phyloP scores from a whole-genome alignment of 2,888 invertebrate species.

The Smittia sp. region DNA sequence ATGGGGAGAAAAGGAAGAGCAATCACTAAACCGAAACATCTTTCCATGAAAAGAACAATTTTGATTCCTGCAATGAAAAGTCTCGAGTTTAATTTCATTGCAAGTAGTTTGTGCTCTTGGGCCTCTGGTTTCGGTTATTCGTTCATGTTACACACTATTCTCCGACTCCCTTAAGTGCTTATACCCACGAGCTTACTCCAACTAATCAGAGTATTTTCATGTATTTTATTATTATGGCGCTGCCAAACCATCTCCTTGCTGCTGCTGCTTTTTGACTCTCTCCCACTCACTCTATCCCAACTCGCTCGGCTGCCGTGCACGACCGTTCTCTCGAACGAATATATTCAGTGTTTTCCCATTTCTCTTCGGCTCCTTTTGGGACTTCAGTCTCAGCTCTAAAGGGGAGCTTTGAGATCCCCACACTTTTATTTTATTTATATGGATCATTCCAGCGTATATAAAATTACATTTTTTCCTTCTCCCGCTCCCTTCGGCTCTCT shows the following conservation, averaged over 20 bases:
- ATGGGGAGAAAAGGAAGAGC: background rate
- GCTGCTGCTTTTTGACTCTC: slow-evolving; percentile 35
- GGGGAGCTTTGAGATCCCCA: slow-evolving; percentile 28
- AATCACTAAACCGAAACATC: no score
- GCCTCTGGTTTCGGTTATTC: slow-evolving; percentile 32
- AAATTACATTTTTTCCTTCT: slow-evolving; percentile 34
- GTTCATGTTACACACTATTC: slow-evolving; percentile 38
- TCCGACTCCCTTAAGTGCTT: slow-evolving; percentile 38
- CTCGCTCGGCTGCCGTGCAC: background rate
- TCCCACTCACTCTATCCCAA: background rate
- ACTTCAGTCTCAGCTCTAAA: slow-evolving; percentile 29
- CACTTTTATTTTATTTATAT: slow-evolving; percentile 38
- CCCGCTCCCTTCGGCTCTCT: background rate
- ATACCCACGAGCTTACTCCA: slow-evolving; percentile 33
- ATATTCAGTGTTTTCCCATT: slow-evolving; percentile 32
- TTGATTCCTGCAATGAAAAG: no score
- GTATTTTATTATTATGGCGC: slow-evolving; percentile 40
- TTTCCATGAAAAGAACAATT: no score
- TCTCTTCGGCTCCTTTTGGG: slow-evolving; percentile 34
- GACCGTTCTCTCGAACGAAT: slow-evolving; percentile 2
- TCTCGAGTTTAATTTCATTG: slow-evolving; percentile 19
- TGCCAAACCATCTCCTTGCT: slow-evolving; percentile 11
- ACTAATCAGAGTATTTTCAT: slow-evolving; percentile 42
- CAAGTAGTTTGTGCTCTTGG: slow-evolving; percentile 23
- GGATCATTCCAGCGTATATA: slow-evolving; percentile 40